Base-by-base conservation (phyloP, 2,888 invertebrate genomes). In the Sminthurinus aureus region DNA sequence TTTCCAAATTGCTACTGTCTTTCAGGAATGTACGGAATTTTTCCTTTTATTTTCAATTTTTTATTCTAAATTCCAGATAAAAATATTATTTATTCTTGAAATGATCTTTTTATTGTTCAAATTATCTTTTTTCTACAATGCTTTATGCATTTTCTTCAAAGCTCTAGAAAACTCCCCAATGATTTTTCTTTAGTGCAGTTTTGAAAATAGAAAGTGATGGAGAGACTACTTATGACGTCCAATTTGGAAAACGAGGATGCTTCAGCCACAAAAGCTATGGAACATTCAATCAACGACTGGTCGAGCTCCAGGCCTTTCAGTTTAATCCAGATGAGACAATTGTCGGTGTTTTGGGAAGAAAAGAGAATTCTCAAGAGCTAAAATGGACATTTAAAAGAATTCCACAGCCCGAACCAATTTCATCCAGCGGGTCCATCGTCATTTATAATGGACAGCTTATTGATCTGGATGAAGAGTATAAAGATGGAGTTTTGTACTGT, bases 1-100 rank as follows among this genome's bases (percentile, higher is more conserved):
- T 81, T 74, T 22, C 81, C 81, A 1, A 58, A 22, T 24, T 81
- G 81, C 52, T 81, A 81, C 81, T 81, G 81, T 52, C n/a, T 81
- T 1, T 20, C 73, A 58, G 81, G 81, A 74, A 81, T 81, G 81
- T 81, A 75, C 15, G 81, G 26, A 38, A 22, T 20, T 18, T 9
- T 20, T 15, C 15, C 58, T 13, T n/a, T 13, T 13, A 38, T 38
- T 6, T 38, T 38, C 6, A 4, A 38, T 38, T 38, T 38, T n/a
- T n/a, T n/a, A n/a, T n/a, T n/a, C n/a, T n/a, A n/a, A n/a, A n/a
- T n/a, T n/a, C n/a, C n/a, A n/a, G n/a, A n/a, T n/a, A n/a, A n/a
- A n/a, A n/a, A n/a, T n/a, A n/a, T n/a, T n/a, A n/a, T n/a, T n/a
- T n/a, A n/a, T n/a, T n/a, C n/a, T n/a, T n/a, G n/a, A n/a, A n/a